These are phyloP conservation scores for Mesaphorura yosii DNA, from an alignment of 1,140 invertebrate species.

Conservation along the genomic window DNA sequence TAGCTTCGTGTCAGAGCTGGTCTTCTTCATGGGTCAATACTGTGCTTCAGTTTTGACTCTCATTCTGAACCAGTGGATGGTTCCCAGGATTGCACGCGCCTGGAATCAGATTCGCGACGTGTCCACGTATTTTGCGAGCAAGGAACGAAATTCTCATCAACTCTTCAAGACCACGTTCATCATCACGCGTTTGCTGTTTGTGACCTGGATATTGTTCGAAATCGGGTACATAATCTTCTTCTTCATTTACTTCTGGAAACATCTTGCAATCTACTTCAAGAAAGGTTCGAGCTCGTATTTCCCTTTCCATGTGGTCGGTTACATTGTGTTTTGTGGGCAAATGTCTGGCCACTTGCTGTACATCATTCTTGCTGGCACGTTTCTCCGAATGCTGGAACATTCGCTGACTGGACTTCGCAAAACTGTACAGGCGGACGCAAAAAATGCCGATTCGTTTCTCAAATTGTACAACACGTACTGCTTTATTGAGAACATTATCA, in stretches of 20 bases:
- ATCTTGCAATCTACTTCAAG: too few relatives aligned
- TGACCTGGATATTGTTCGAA: not conserved
- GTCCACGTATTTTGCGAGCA: too few relatives aligned
- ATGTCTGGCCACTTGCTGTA: conserved; percentile 4
- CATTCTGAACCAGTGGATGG: too few relatives aligned
- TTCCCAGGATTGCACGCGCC: too few relatives aligned
- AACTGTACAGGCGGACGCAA: too few relatives aligned
- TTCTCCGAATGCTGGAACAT: not conserved
- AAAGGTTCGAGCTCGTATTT: too few relatives aligned
- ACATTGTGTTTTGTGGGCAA: not conserved
- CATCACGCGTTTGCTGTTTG: not conserved
- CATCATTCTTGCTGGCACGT: not conserved
- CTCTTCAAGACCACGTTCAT: conserved; percentile 3
- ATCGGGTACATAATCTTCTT: not conserved
- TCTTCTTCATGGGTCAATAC: too few relatives aligned
- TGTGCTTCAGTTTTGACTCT: too few relatives aligned
- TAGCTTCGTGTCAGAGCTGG: too few relatives aligned
- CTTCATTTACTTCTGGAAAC: not conserved
- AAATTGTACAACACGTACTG: not conserved
- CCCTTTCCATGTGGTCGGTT: not conserved
- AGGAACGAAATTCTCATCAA: not conserved
- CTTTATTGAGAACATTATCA: not conserved
- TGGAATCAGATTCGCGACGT: too few relatives aligned
- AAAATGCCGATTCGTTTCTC: too few relatives aligned
- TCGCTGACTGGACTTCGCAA: too few relatives aligned